phyloP scores from a whole-genome alignment of 2,888 invertebrate genomes.

The Diloba caeruleocephala region DNA sequence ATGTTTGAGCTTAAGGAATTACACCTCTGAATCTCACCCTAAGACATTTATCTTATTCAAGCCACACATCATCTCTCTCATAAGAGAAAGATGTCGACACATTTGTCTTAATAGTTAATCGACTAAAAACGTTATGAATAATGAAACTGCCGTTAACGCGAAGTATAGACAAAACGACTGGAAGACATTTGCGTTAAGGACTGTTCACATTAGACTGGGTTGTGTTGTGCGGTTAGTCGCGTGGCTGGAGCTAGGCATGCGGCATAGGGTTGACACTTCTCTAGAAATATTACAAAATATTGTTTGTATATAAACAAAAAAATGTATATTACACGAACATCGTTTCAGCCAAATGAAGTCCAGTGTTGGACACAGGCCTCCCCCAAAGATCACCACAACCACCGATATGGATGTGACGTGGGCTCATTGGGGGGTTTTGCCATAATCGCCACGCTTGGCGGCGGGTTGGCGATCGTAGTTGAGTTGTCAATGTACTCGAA shows the following conservation, averaged over 20 bases:
- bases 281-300: neutral
- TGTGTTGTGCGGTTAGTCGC: conserved; percentile 35
- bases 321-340: no score
- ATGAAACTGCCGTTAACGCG: conserved; percentile 52
- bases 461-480: no score
- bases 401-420: no score
- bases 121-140: conserved; percentile 55
- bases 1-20: no score
- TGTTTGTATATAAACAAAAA: neutral
- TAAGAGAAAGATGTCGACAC: conserved; percentile 44
- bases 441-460: no score
- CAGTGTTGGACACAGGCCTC: no score
- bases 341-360: no score
- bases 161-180: conserved; percentile 50
- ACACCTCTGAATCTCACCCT: neutral
- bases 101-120: conserved; percentile 32
- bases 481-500: no score
- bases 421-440: no score
- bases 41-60: conserved; percentile 32
- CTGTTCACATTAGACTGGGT: conserved; percentile 53
- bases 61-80: conserved; percentile 28
- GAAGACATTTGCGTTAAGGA: conserved; percentile 57
- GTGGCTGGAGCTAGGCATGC: conserved; percentile 41
- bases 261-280: conserved; percentile 31
- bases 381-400: no score